Percentiles rank a stretch among this genome's conserved stretches.
Evolutionary conservation across 2,113 vertebrate species (phyloP).

Genomic region (Ceratotherium simum): DNA sequence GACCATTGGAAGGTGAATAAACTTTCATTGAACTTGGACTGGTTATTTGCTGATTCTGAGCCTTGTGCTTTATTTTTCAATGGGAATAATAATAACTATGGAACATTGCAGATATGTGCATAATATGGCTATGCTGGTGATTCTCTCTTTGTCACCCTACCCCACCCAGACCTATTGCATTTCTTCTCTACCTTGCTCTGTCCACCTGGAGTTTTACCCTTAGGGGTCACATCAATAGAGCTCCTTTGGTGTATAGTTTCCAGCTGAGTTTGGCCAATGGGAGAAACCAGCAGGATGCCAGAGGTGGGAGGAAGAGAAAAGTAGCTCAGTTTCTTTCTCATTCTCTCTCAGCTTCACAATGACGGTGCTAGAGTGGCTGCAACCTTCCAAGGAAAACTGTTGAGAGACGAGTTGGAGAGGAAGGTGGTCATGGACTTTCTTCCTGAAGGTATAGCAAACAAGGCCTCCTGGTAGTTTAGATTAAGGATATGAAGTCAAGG

Average conservation of each 20-base stretch:
- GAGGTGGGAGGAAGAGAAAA: not conserved
- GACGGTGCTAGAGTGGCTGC: not conserved
- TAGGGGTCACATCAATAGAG: not conserved
- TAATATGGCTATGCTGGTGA: rapidly evolving
- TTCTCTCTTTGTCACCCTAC: not conserved
- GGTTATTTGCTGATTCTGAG: not conserved
- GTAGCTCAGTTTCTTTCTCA: not conserved
- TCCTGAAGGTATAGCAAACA: not conserved
- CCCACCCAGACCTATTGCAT: rapidly evolving
- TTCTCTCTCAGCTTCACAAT: not conserved
- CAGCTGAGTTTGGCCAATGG: not conserved
- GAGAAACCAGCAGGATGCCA: not conserved
- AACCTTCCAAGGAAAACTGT: not conserved
- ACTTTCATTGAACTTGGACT: not conserved
- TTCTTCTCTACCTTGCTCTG: not conserved
- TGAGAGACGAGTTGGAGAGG: not conserved
- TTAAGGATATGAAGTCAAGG: not conserved
- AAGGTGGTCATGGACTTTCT: rapidly evolving
- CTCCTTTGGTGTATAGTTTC: not conserved
- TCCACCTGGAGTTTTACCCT: not conserved
- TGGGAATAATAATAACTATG: not conserved
- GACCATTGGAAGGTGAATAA: not conserved
- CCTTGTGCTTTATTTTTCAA: not conserved
- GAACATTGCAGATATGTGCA: not conserved
- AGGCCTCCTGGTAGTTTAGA: not conserved